Conservation (phyloP, 2,888 invertebrate species). For the Macaria notata region DNA sequence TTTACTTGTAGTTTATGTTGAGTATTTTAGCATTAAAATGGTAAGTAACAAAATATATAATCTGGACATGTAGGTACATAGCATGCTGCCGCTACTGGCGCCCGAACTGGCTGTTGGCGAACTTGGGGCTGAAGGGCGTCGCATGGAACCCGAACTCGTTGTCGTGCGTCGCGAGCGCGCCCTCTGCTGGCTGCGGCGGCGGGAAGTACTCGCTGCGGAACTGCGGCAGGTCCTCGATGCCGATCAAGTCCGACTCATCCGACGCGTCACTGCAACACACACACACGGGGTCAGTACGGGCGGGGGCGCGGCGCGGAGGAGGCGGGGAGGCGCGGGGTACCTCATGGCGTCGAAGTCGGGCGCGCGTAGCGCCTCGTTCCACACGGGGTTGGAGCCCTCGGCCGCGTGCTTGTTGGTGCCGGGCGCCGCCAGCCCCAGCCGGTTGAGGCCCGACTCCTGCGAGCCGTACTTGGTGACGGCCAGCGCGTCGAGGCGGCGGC, state of each 20-base stretch:
- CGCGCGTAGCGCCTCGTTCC: conserved; percentile 78
- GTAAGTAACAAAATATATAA: too few relatives aligned
- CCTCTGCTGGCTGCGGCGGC: conserved; percentile 23
- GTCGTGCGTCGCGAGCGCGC: too few relatives aligned
- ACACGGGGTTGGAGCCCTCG: conserved; percentile 88
- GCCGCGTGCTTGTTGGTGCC: conserved; percentile 87
- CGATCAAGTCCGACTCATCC: conserved; percentile 85
- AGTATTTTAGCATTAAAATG: too few relatives aligned
- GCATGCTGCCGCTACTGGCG: conserved; percentile 10
- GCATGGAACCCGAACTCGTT: conserved; percentile 53
- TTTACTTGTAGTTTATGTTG: too few relatives aligned
- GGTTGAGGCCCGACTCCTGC: conserved; percentile 82
- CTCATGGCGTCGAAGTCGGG: conserved; percentile 80
- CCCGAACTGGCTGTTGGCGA: conserved; percentile 48
- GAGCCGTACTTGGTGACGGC: conserved; percentile 85
- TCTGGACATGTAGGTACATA: too few relatives aligned
- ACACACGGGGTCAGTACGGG: too few relatives aligned
- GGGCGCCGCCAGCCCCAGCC: conserved; percentile 79
- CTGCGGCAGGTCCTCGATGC: conserved; percentile 85
- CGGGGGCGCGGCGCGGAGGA: too few relatives aligned
- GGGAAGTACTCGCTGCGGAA: conserved; percentile 73
- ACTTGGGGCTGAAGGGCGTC: conserved; percentile 59
- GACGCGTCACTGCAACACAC: conserved; percentile 77
- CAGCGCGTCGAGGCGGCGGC: conserved; percentile 83
- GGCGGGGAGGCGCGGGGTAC: conserved; percentile 41